These are phyloP conservation scores for Synodontis membranacea DNA, from an alignment of 2,113 vertebrate species.

Conservation along the genomic window DNA sequence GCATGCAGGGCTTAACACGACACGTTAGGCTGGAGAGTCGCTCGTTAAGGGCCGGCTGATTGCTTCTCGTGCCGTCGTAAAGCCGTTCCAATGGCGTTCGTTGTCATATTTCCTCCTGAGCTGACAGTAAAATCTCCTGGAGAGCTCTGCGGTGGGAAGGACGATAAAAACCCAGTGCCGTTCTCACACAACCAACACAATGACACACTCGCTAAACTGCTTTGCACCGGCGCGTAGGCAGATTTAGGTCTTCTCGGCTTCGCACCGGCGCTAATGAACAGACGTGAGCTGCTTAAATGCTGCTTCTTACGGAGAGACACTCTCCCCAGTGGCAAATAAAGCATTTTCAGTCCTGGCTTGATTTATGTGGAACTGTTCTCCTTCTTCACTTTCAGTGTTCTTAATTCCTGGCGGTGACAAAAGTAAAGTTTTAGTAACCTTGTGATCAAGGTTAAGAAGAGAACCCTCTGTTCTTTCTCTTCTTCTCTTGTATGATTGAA, in stretches of 20 bases:
- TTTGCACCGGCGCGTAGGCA: conserved; percentile 42
- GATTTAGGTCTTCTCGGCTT: conserved; percentile 53
- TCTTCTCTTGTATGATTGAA: neutral
- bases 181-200: conserved; percentile 43
- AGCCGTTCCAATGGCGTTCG: conserved; percentile 61
- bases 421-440: conserved; percentile 26
- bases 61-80: conserved; percentile 70
- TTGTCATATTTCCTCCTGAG: conserved; percentile 67
- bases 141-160: conserved; percentile 50
- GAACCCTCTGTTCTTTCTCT: neutral
- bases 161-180: conserved; percentile 43
- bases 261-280: conserved; percentile 50
- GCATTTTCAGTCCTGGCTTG: conserved; percentile 29
- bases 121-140: conserved; percentile 64
- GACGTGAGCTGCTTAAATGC: conserved; percentile 44
- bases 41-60: conserved; percentile 73
- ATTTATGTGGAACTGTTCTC: conserved; percentile 40
- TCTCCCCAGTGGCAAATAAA: conserved; percentile 51
- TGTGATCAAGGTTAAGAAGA: conserved; percentile 6
- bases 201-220: conserved; percentile 47
- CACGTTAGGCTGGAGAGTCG: conserved; percentile 55
- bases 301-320: conserved; percentile 42
- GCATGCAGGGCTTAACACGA: conserved; percentile 55
- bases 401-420: neutral
- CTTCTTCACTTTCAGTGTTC: neutral